A percentile compares a stretch with the other conserved stretches of the same genome.
These are phyloP conservation scores for Lamellibrachia luymesi DNA, from an alignment of 1,140 invertebrate genomes.

Conservation along the genomic window DNA sequence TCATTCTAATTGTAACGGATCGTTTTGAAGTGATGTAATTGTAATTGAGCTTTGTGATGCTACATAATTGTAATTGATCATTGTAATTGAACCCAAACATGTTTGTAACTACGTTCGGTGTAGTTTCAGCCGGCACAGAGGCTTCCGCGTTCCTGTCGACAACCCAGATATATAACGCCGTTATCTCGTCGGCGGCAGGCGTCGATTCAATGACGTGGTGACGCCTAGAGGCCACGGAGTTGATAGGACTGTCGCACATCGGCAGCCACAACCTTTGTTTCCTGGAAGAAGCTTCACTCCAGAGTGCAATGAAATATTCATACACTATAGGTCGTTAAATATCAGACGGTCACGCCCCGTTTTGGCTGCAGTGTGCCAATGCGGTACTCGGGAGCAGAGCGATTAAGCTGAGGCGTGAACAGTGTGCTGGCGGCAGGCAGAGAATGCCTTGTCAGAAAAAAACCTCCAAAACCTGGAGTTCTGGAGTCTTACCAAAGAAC, in stretches of 20 bases:
- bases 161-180: neutral
- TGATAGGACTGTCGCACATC: neutral
- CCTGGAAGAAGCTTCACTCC: neutral
- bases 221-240: neutral
- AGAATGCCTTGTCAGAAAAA: neutral
- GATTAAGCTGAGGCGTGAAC: neutral
- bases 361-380: neutral
- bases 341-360: neutral
- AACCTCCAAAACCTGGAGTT: neutral
- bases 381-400: neutral
- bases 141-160: neutral
- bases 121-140: neutral
- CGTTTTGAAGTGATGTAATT: too few species aligned
- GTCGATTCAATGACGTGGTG: neutral
- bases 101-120: neutral
- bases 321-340: neutral
- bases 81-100: neutral
- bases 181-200: neutral
- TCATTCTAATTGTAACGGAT: too few species aligned
- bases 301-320: neutral
- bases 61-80: too few species aligned
- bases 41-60: too few species aligned
- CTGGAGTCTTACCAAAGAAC: neutral
- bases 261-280: neutral
- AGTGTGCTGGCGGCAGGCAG: neutral